Percentiles rank a stretch among this genome's conserved stretches.
Conservation (phyloP, 2,113 vertebrate species). For the Anseranas semipalmata region DNA sequence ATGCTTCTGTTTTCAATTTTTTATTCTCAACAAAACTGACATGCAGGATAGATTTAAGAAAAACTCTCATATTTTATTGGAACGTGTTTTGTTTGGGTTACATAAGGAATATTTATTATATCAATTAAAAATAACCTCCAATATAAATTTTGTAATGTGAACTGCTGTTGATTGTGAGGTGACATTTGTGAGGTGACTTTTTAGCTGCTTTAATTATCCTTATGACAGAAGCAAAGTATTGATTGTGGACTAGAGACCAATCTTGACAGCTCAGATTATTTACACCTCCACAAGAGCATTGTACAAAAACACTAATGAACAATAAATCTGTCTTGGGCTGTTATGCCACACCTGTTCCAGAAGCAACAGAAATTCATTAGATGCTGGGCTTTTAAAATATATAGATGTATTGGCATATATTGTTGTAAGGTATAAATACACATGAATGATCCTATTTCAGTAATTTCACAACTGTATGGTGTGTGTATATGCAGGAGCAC, state of each 20-base stretch:
- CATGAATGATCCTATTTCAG: background rate
- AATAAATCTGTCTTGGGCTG: slow-evolving; percentile 82
- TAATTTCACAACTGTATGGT: slow-evolving; percentile 7
- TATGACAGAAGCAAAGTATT: slow-evolving; percentile 86
- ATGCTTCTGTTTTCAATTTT: slow-evolving; percentile 64
- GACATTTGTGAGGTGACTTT: slow-evolving; percentile 82
- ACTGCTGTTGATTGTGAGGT: slow-evolving; percentile 76
- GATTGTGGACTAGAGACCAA: slow-evolving; percentile 83
- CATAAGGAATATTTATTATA: slow-evolving; percentile 81
- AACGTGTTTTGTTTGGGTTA: slow-evolving; percentile 65
- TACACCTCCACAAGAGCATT: slow-evolving; percentile 80
- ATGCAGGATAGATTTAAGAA: slow-evolving; percentile 59
- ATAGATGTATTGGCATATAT: slow-evolving; percentile 60
- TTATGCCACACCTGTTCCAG: slow-evolving; percentile 85
- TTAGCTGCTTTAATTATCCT: slow-evolving; percentile 83
- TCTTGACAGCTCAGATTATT: slow-evolving; percentile 83
- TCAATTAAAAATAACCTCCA: slow-evolving; percentile 77
- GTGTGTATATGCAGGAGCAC: background rate
- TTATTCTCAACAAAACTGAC: slow-evolving; percentile 67
- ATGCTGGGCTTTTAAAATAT: slow-evolving; percentile 64
- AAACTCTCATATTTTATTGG: slow-evolving; percentile 68
- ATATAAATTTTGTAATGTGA: slow-evolving; percentile 79
- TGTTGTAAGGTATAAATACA: slow-evolving; percentile 48
- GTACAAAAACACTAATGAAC: slow-evolving; percentile 86
- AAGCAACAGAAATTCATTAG: slow-evolving; percentile 80